Evolutionary conservation across 2,113 vertebrate species (phyloP), one percentile per base, ranked within the genome.

Genomic region (Pavo muticus): DNA sequence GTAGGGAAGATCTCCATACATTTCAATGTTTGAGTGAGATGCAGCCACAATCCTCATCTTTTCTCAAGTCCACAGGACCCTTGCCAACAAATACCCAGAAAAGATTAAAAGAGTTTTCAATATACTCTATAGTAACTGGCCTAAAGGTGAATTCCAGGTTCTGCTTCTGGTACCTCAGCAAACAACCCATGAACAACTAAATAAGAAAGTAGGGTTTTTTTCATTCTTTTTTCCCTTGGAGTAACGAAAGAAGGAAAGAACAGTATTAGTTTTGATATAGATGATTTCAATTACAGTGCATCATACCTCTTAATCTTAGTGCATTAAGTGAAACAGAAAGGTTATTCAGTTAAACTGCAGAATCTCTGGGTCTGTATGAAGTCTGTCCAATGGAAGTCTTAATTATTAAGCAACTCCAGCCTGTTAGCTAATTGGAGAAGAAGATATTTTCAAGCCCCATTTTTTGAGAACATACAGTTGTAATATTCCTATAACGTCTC

Each of bases 401-500:
- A 87, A 73, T 90, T 94, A 91, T 93, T 95, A 94, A 77, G 63
- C 40, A 93, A 96, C 48, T 69, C 4, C 21, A 71, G 64, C 76
- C 20, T 82, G 76, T 87, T 89, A 84, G n/a, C 65, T 96, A 95
- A 95, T 91, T 88, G 71, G 40, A 65, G 30, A 70, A 95, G 37
- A 94, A 96, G 96, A 84, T 68, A 63, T 84, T 83, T 90, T 92
- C 65, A 89, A 93, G 47, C n/a, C 10, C 48, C 32, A 4, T 10
- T 88, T 91, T 95, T 91, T 91, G 74, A 93, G 88, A 93, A 78
- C 52, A 80, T 93, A 82, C 65, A 89, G 91, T 95, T 95, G 76
- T 96, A 97, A 95, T 96, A 96, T 96, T 96, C 87, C 88, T 96
- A 92, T 81, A 92, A 94, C 79, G 52, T 94, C 81, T 94, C 88